These are phyloP conservation scores for Promerops cafer DNA, from an alignment of 2,113 vertebrate genomes.

Conservation along the genomic window DNA sequence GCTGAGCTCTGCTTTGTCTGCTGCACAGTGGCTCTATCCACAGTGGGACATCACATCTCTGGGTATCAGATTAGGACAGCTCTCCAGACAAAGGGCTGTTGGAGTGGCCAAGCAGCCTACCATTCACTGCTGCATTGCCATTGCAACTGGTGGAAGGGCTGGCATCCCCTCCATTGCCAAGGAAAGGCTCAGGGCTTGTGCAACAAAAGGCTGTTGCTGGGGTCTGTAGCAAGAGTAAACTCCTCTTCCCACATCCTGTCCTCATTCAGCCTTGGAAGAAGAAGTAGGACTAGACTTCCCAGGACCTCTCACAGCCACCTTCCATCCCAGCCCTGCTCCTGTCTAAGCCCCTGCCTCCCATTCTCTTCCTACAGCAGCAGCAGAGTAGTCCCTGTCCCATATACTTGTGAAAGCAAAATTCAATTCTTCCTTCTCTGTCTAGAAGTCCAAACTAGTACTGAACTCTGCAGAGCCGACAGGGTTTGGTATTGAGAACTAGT, in stretches of 20 bases:
- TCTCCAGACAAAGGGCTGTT: not conserved
- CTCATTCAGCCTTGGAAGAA: not conserved
- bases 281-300: not conserved
- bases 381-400: not conserved
- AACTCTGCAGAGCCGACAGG: not conserved
- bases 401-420: not conserved
- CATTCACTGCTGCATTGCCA: not conserved
- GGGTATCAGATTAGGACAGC: not conserved
- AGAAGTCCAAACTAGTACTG: not conserved
- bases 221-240: not conserved
- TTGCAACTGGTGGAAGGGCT: accelerated
- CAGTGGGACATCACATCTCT: not conserved
- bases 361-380: not conserved
- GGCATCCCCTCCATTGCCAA: too few relatives aligned
- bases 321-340: not conserved
- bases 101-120: not conserved
- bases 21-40: not conserved
- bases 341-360: not conserved
- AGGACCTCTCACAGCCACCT: not conserved
- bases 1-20: not conserved
- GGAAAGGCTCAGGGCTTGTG: not conserved
- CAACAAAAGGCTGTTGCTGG: not conserved
- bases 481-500: not conserved
- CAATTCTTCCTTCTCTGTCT: not conserved
- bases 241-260: not conserved